Base-by-base conservation (phyloP, 1,140 invertebrate genomes). In the Ceratosolen solmsi region DNA sequence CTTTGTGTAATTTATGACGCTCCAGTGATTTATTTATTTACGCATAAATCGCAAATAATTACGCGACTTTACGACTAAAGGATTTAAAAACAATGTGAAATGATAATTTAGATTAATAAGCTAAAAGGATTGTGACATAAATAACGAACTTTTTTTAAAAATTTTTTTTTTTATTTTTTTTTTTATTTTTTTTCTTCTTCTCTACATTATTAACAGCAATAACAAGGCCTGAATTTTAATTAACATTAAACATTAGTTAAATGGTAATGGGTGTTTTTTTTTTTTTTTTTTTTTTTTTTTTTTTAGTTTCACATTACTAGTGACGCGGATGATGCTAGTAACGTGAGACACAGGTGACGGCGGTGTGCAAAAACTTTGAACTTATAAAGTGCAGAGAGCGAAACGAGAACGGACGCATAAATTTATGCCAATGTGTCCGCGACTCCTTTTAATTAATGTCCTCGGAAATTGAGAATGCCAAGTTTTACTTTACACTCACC, bases 401-500 rank as follows among this genome's bases (percentile, higher is more conserved):
- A 80, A 83, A 79, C 68, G 77, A 84, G 80, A 84, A 84, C 80
- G 83, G 83, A 84, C 83, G 84, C 68, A 60, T 71, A 78, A 82
- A 85, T 82, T 84, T 84, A 79, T 84, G 82, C 80, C 83, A 82
- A 84, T 79, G 58, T 51, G 63, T 36, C 54, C 41, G 65, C 49
- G 73, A 58, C 63, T 63, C 74, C 73, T 74, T 74, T 9, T 51
- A 20, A 22, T 54, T 72, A 65, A 84, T 72, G 65, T 27, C 54
- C 22, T 83, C 63, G 56, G 51, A 36, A 68, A 77, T 77, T 38
- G 54, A 75, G 60, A 80, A 46, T 46, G 51, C 38, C 20, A 33
- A 75, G 49, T 72, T 60, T 79, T 70, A 65, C 56, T 54, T 76
- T 58, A 22, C 79, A 70, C 9, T 51, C 15, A 0, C n/a, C n/a